A percentile compares a stretch with the other conserved stretches of the same genome.
These are phyloP conservation scores for Perizoma affinitatum DNA, from an alignment of 2,888 invertebrate genomes.

Conservation along the genomic window DNA sequence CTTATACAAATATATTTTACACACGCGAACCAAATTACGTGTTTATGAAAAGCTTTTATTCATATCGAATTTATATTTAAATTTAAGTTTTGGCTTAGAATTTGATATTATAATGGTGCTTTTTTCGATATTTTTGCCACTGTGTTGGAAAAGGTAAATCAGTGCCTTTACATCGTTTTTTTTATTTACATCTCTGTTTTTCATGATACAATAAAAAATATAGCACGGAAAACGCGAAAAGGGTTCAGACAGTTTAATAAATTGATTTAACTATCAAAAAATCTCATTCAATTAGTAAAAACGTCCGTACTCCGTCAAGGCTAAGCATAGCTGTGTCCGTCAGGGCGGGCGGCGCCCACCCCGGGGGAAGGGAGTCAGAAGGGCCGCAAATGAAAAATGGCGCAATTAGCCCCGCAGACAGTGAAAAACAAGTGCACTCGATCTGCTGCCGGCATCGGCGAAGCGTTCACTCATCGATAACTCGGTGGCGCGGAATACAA, in stretches of 20 bases:
- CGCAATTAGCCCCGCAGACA: constrained; percentile 81
- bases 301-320: constrained; percentile 40
- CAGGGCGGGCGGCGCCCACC: constrained; percentile 40
- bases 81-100: constrained; percentile 6
- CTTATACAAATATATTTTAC: constrained; percentile 9
- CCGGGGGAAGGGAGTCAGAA: constrained; percentile 43
- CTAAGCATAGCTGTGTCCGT: constrained; percentile 49
- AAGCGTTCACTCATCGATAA: constrained; percentile 61
- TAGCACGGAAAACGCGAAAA: too few species aligned
- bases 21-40: constrained; percentile 18
- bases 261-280: constrained; percentile 25
- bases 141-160: not conserved
- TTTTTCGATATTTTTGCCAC: not conserved
- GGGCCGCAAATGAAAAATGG: constrained; percentile 79
- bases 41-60: constrained; percentile 21
- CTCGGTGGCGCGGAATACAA: constrained; percentile 48
- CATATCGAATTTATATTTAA: constrained; percentile 17
- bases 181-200: too few species aligned
- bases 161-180: too few species aligned
- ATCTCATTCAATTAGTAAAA: constrained; percentile 57
- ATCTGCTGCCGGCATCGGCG: constrained; percentile 63
- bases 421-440: constrained; percentile 83
- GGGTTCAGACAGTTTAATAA: too few species aligned
- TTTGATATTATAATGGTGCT: not conserved
- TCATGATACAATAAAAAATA: too few species aligned